Evolutionary conservation across 1,140 invertebrate species (phyloP).

Genomic region (Aradophagus sp.): DNA sequence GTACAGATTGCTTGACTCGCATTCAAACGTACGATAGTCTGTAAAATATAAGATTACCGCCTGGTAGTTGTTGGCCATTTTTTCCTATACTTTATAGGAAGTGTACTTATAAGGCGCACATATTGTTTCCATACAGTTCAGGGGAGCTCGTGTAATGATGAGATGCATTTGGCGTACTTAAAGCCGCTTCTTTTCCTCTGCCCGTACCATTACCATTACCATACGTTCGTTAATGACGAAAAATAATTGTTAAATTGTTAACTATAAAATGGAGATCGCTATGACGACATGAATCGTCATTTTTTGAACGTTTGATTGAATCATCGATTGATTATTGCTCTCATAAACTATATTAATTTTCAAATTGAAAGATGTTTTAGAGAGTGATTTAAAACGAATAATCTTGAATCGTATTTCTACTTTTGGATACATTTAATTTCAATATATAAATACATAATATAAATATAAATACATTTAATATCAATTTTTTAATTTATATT

Average conservation of each 20-base stretch:
- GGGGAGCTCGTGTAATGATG: constrained; percentile 34
- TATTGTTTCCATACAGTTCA: constrained; percentile 47
- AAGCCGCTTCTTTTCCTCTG: constrained; percentile 27
- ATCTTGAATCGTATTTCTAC: no score
- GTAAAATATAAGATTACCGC: constrained; percentile 49
- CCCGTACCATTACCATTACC: constrained; percentile 23
- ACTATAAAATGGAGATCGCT: not conserved
- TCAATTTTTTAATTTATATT: no score
- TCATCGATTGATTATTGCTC: not conserved
- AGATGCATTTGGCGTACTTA: constrained; percentile 36
- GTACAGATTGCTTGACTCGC: constrained; percentile 43
- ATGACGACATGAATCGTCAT: no score
- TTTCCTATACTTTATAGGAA: constrained; percentile 44
- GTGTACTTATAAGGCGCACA: constrained; percentile 36
- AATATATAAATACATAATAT: no score
- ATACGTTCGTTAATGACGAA: constrained; percentile 22
- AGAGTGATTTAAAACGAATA: no score
- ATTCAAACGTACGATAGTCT: constrained; percentile 36
- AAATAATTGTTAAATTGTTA: constrained; percentile 11
- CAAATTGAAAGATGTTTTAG: no score
- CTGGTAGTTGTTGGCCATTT: constrained; percentile 36
- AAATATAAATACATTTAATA: no score
- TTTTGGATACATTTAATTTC: no score
- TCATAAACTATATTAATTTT: constrained; percentile 1
- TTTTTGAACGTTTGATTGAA: constrained; percentile 2